Percentiles rank a stretch among this genome's conserved stretches.
These are phyloP conservation scores for Lucilia sericata DNA, from an alignment of 1,140 invertebrate genomes.

Conservation along the genomic window DNA sequence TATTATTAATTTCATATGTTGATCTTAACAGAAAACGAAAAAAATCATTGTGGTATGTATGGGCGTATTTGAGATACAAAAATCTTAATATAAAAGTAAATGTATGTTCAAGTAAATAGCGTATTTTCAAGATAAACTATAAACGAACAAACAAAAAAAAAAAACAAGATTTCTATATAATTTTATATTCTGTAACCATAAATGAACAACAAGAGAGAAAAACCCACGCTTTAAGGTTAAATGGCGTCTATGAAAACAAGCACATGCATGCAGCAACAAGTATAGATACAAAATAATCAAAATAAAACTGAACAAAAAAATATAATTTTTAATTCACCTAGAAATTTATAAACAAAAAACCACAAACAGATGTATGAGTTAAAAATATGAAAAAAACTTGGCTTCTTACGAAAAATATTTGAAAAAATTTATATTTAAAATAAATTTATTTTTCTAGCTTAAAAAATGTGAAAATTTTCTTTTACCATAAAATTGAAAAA, in stretches of 20 bases:
- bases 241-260: neutral
- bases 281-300: neutral
- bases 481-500: neutral
- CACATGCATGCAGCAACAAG: neutral
- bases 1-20: too few species aligned
- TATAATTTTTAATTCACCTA: conserved; percentile 5
- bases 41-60: too few species aligned
- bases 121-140: neutral
- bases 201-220: neutral
- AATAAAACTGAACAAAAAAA: too few species aligned
- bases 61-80: too few species aligned
- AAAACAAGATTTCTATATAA: neutral
- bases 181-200: neutral
- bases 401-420: neutral
- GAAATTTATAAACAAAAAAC: neutral
- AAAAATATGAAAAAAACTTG: neutral
- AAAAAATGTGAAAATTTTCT: conserved; percentile 15
- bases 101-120: neutral
- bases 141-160: neutral
- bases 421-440: neutral
- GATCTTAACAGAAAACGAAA: too few species aligned
- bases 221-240: conserved; percentile 25
- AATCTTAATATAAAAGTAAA: too few species aligned
- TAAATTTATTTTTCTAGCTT: neutral
- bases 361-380: neutral